Evolutionary conservation across 2,113 vertebrate species (phyloP), one percentile per base, ranked within the genome.

Genomic region (Psittacus erithacus): DNA sequence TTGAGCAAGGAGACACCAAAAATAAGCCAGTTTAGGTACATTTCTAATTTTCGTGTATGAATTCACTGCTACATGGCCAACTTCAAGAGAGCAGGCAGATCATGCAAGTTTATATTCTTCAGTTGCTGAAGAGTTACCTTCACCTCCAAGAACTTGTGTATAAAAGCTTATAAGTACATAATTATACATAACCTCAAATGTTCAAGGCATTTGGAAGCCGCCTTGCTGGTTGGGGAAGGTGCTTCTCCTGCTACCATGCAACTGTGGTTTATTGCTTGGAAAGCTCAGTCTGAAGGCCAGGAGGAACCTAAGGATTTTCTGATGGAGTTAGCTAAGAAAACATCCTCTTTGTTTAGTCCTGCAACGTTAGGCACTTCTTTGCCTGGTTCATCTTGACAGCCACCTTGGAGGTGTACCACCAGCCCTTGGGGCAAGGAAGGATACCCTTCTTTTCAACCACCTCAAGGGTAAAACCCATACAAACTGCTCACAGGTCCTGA

Each of bases 131-230:
- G 35, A 78, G 79, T 14, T 57, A 41, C 49, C 68, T 92, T 94
- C 64, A 80, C 71, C 68, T 90, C 76, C 60, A 75, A 88, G 59
- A 93, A 86, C 28, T 80, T 63, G 52, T 39, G 55, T 46, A 17
- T 24, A 59, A 83, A 25, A 79, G 57, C 23, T 60, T 87, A 25
- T 71, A 87, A 94, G 87, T 68, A 50, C 59, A 13, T 94, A 95
- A 94, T 88, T 95, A 93, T 6, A 41, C 20, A 63, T 67, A 83
- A 69, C 60, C 73, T 86, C 94, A 86, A 86, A 91, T 23, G 55
- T 95, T 77, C 71, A 81, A 95, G 87, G 81, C 52, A 93, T 93
- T 91, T 87, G 55, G 67, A 94, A 93, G 95, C 82, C 1, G 7
- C 73, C 29, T 84, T 93, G 91, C 76, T 93, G 64, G 80, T 60